Conservation (phyloP, 2,113 vertebrate genomes). For the Aplodontia rufa region DNA sequence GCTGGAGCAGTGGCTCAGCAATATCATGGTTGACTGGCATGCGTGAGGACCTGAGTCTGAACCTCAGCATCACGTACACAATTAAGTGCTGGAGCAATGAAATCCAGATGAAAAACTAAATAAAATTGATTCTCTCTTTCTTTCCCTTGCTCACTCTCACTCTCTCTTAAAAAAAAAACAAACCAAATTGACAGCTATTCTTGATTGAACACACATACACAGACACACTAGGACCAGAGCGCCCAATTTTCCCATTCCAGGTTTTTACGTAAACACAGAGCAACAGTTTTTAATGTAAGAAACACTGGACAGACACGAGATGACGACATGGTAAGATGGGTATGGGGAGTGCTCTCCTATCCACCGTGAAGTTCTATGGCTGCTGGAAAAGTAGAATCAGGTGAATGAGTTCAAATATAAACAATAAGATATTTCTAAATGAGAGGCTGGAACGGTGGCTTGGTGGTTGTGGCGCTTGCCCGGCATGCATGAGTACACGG, state of each 20-base stretch:
- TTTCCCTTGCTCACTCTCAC: too few species aligned
- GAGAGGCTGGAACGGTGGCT: too few species aligned
- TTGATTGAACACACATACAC: background rate
- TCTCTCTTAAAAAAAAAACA: too few species aligned
- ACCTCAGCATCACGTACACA: too few species aligned
- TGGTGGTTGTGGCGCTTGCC: too few species aligned
- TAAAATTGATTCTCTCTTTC: too few species aligned
- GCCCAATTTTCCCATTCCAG: background rate
- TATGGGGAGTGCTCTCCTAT: background rate
- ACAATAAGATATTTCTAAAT: background rate
- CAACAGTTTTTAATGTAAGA: conserved; percentile 10
- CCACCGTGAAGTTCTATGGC: background rate
- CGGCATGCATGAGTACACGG: too few species aligned
- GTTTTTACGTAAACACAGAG: background rate
- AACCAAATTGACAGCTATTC: background rate
- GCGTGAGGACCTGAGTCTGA: too few species aligned
- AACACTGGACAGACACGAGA: background rate
- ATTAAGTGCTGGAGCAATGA: too few species aligned
- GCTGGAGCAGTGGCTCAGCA: too few species aligned
- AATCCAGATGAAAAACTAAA: too few species aligned
- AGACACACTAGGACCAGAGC: background rate
- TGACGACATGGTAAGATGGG: background rate
- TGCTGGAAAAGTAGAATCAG: background rate
- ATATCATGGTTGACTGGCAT: too few species aligned
- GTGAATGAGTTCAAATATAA: background rate